Evolutionary conservation across 53 echinoderm and acorn worm species (phyloP).

Genomic region (Zoroaster sp.): DNA sequence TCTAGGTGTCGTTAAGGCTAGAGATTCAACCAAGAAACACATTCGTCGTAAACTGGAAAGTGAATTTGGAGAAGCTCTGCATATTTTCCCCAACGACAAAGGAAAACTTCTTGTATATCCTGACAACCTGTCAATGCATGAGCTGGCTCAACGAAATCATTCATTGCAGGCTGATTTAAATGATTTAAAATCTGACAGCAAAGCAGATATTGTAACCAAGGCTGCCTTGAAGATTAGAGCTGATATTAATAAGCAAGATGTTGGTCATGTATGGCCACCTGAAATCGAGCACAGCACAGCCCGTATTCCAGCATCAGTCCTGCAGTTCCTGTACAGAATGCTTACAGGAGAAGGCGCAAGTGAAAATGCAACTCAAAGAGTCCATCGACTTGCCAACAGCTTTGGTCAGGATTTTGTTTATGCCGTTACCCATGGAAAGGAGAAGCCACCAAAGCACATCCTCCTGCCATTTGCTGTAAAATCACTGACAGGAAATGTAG

Average conservation of each 20-base stretch:
- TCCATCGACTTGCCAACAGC: conserved; percentile 5
- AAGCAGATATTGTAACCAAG: conserved; percentile 13
- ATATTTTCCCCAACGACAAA: conserved; percentile 18
- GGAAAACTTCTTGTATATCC: conserved; percentile 54
- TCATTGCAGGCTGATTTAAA: not conserved
- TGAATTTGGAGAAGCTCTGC: conserved; percentile 33
- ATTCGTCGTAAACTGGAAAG: conserved; percentile 30
- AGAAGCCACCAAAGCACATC: conserved; percentile 50
- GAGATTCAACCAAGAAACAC: conserved; percentile 35
- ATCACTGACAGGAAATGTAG: conserved; percentile 55
- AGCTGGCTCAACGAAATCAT: conserved; percentile 19
- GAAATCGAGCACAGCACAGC: not conserved
- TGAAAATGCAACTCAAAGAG: not conserved
- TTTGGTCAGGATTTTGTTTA: conserved; percentile 39
- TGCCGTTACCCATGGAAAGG: conserved; percentile 21
- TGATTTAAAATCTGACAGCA: not conserved
- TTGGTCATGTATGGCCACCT: conserved; percentile 40
- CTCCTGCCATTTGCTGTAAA: conserved; percentile 44
- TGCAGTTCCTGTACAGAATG: conserved; percentile 6
- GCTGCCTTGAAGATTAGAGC: conserved; percentile 54
- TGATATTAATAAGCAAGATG: conserved; percentile 2
- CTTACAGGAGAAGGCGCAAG: conserved; percentile 8
- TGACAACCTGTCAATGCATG: conserved; percentile 17
- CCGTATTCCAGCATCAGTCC: not conserved
- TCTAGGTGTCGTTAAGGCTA: not conserved